A percentile compares a stretch with the other conserved stretches of the same genome.
phyloP scores from a whole-genome alignment of 2,113 vertebrate species.

The Dipodomys spectabilis region DNA sequence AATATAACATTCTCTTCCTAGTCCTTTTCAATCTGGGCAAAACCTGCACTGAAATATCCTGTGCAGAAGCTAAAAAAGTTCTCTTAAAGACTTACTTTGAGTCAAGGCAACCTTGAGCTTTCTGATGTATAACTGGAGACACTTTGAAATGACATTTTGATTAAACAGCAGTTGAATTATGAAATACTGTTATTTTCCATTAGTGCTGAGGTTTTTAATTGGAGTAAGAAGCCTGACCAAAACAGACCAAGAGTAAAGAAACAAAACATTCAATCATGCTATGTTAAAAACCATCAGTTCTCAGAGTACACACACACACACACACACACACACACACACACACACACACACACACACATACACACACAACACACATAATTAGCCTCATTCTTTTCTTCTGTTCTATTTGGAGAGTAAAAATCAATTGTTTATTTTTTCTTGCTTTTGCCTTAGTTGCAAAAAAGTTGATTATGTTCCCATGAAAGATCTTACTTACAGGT shows the following conservation, averaged over 20 bases:
- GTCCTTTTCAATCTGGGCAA: not conserved
- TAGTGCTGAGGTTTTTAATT: not conserved
- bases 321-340: too few species aligned
- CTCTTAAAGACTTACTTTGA: conserved; percentile 48
- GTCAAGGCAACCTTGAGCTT: conserved; percentile 49
- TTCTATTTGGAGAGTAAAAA: not conserved
- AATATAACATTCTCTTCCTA: conserved; percentile 39
- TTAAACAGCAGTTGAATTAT: not conserved
- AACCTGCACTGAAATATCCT: not conserved
- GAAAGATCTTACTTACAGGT: conserved; percentile 9
- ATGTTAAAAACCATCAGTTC: not conserved
- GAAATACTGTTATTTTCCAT: conserved; percentile 18
- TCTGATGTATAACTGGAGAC: conserved; percentile 32
- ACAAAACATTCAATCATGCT: not conserved
- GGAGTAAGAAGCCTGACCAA: conserved; percentile 23
- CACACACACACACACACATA: not conserved
- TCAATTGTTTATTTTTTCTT: not conserved
- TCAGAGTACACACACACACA: too few species aligned
- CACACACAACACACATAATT: not conserved
- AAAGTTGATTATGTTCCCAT: not conserved
- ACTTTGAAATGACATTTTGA: conserved; percentile 48
- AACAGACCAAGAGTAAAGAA: not conserved
- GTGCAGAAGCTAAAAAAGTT: not conserved
- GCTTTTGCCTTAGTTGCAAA: not conserved
- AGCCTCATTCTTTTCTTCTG: not conserved